Conservation (phyloP, 2,888 invertebrate genomes). For the Amphiduros pacificus region DNA sequence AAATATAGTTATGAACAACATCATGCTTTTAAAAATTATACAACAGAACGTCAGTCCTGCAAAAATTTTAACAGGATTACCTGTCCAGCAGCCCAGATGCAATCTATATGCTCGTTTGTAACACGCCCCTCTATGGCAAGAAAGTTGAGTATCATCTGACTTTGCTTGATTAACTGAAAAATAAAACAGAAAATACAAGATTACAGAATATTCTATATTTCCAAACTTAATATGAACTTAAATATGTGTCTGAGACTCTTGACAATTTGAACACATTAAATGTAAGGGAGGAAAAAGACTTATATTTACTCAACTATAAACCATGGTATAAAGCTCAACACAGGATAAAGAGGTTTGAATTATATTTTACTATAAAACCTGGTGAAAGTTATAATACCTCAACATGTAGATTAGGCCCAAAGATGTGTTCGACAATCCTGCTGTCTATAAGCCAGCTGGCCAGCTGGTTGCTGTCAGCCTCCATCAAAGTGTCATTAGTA, state of each 20-base stretch:
- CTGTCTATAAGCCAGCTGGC: conserved; percentile 87
- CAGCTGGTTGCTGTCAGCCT: conserved; percentile 70
- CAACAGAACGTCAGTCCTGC: too few relatives aligned
- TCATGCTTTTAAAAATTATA: too few relatives aligned
- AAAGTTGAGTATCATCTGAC: conserved; percentile 89
- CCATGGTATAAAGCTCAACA: too few relatives aligned
- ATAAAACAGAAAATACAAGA: neutral
- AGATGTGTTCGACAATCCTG: conserved; percentile 89
- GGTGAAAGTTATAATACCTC: conserved; percentile 67
- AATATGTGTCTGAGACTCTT: too few relatives aligned
- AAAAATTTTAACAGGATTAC: conserved; percentile 30
- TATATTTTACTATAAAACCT: neutral
- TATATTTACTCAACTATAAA: too few relatives aligned
- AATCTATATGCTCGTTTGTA: conserved; percentile 85
- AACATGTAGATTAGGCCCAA: conserved; percentile 95
- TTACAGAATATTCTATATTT: too few relatives aligned
- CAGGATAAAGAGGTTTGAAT: too few relatives aligned
- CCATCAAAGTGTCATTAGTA: conserved; percentile 77
- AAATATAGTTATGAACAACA: too few relatives aligned
- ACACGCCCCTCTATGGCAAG: conserved; percentile 89
- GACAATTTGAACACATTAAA: too few relatives aligned
- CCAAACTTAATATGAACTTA: too few relatives aligned
- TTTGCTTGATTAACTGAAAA: conserved; percentile 83
- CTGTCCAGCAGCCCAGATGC: conserved; percentile 94
- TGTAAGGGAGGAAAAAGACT: too few relatives aligned